A percentile compares a stretch with the other conserved stretches of the same genome.
Evolutionary conservation across 2,888 invertebrate species (phyloP).

Genomic region (Drosophila vallismaia): DNA sequence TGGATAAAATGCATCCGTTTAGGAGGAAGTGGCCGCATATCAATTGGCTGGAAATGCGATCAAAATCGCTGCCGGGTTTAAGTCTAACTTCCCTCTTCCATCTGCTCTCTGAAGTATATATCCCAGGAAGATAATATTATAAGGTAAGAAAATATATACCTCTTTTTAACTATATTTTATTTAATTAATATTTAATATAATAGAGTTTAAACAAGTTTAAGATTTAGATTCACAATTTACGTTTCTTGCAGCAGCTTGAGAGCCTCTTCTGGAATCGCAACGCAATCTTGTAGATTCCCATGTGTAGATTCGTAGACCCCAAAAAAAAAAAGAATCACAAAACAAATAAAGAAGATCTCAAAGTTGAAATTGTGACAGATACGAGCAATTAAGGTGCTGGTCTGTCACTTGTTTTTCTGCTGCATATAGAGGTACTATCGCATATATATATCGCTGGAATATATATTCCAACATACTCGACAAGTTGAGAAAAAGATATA

Average conservation of each 20-base stretch:
- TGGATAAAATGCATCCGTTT: conserved; percentile 18
- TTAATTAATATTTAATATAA: no score
- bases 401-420: neutral
- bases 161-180: no score
- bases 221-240: no score
- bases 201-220: no score
- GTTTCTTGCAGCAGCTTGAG: neutral
- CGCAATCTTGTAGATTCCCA: conserved; percentile 17
- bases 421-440: neutral
- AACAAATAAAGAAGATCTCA: conserved; percentile 18
- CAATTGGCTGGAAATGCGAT: conserved; percentile 41
- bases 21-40: conserved; percentile 62
- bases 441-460: neutral
- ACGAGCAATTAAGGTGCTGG: conserved; percentile 26
- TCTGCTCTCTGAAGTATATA: neutral
- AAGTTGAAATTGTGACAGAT: conserved; percentile 31
- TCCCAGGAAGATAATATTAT: neutral
- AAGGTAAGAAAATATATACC: neutral
- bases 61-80: conserved; percentile 38
- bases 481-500: conserved; percentile 3
- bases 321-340: neutral
- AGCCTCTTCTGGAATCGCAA: neutral
- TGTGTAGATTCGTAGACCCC: conserved; percentile 10
- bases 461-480: neutral
- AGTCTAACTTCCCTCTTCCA: neutral